phyloP scores from a whole-genome alignment of 2,888 invertebrate species.

The Macropis europaea region DNA sequence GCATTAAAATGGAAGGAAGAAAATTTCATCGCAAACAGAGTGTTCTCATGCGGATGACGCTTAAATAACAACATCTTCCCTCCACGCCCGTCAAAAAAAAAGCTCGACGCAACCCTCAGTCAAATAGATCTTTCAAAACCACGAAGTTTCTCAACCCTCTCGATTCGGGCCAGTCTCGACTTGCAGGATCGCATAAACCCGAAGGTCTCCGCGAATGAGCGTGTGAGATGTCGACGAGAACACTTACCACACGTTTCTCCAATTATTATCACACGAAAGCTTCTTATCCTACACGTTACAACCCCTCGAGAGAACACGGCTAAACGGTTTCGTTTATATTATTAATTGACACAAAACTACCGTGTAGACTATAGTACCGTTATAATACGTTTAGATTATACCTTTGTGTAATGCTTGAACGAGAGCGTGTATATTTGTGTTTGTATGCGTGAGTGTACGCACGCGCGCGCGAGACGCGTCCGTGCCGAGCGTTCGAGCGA shows the following conservation, averaged over 20 bases:
- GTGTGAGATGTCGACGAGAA: conserved; percentile 36
- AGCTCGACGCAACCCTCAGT: conserved; percentile 41
- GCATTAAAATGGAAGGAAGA: not conserved
- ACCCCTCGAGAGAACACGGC: conserved; percentile 45
- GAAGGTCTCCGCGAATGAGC: conserved; percentile 21
- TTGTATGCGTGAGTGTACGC: not conserved
- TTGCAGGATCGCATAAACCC: too few species aligned
- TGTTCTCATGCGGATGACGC: not conserved
- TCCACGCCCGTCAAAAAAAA: conserved; percentile 23
- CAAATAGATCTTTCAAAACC: too few species aligned
- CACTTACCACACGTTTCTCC: conserved; percentile 9
- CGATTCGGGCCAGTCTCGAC: not conserved
- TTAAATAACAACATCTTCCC: conserved; percentile 15
- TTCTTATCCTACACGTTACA: conserved; percentile 49
- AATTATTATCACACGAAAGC: conserved; percentile 60
- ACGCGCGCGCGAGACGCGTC: not conserved
- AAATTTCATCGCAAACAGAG: not conserved
- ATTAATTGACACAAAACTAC: conserved; percentile 73
- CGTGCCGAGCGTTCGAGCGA: not conserved
- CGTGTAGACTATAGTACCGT: conserved; percentile 61
- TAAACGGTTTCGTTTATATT: conserved; percentile 58
- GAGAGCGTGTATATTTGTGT: conserved; percentile 9
- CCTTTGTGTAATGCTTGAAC: conserved; percentile 13
- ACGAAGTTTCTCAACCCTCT: too few species aligned
- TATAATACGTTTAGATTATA: conserved; percentile 50